Conservation (phyloP, 2,797 vertebrate genomes). For the Cercopithecus diana region DNA sequence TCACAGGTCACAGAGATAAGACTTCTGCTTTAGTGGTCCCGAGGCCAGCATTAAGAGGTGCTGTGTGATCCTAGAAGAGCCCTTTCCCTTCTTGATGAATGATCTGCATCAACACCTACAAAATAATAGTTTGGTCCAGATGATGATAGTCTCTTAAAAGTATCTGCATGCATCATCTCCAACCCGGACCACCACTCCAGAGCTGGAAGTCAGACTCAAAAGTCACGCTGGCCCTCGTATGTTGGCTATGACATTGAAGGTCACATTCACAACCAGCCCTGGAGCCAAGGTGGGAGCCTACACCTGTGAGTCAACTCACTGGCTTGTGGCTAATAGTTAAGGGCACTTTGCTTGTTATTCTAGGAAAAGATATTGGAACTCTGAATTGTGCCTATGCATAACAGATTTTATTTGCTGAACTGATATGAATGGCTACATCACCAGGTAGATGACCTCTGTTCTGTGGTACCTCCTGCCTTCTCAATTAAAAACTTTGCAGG, state of each 20-base stretch:
- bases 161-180: not conserved
- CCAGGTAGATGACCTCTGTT: not conserved
- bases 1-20: not conserved
- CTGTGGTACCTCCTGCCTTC: not conserved
- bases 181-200: rapidly evolving
- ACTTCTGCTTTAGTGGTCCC: not conserved
- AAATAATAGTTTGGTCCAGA: not conserved
- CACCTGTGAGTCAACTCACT: not conserved
- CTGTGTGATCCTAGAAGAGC: rapidly evolving
- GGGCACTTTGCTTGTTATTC: not conserved
- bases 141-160: rapidly evolving
- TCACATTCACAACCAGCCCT: not conserved
- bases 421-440: not conserved
- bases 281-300: too few relatives aligned
- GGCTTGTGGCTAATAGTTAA: not conserved
- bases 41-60: too few relatives aligned
- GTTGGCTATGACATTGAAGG: not conserved
- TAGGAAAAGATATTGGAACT: not conserved
- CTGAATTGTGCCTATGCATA: not conserved
- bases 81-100: too few relatives aligned
- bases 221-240: not conserved
- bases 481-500: not conserved
- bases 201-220: not conserved
- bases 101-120: not conserved
- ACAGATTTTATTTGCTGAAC: not conserved